These are phyloP conservation scores for Peromyscus attwateri DNA, from an alignment of 2,797 vertebrate species.

Conservation along the genomic window DNA sequence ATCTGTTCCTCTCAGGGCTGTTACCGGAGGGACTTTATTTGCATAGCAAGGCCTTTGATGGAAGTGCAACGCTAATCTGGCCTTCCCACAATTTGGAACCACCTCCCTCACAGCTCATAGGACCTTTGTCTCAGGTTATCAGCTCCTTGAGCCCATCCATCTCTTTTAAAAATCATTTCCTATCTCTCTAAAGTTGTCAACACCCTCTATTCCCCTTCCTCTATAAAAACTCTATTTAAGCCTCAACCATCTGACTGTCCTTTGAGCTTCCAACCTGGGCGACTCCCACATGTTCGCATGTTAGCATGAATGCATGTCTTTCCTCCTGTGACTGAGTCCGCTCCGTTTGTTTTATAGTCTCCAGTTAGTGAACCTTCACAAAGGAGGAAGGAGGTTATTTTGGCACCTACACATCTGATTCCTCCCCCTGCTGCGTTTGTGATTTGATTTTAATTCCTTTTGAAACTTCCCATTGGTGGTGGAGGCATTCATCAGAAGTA, in stretches of 20 bases:
- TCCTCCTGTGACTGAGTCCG: neutral
- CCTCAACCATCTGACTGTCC: neutral
- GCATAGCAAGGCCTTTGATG: neutral
- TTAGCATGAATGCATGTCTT: neutral
- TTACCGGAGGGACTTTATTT: neutral
- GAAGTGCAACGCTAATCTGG: neutral
- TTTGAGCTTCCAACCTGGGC: neutral
- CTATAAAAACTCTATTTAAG: neutral
- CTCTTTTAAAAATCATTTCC: neutral
- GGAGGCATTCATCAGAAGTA: neutral
- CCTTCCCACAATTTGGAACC: neutral
- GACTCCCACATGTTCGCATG: neutral
- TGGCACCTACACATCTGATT: neutral
- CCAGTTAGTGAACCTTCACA: neutral
- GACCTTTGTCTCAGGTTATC: neutral
- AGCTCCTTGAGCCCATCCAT: neutral
- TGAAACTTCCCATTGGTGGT: slow-evolving; percentile 12
- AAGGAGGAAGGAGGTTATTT: neutral
- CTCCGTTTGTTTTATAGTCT: neutral
- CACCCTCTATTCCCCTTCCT: neutral
- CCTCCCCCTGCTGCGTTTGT: neutral
- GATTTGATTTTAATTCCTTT: slow-evolving; percentile 53
- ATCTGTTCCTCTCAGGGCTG: neutral
- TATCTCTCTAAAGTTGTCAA: neutral
- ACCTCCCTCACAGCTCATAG: neutral